Conservation (phyloP, 2,888 invertebrate species). For the Lobophora halterata region DNA sequence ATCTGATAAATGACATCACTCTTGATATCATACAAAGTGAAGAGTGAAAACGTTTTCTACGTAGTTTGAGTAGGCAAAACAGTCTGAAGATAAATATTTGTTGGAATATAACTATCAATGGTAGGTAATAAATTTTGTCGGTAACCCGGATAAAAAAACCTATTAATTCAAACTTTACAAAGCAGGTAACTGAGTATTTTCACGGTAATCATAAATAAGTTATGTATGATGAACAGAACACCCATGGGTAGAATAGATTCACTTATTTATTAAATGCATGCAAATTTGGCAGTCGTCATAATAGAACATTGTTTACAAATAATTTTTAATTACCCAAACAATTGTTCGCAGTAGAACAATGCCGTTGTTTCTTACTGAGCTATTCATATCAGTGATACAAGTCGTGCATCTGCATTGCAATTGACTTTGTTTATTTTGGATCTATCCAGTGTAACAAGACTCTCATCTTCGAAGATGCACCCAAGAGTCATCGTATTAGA, state of each 20-base stretch:
- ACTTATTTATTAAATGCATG: too few species aligned
- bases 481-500: slow-evolving; percentile 29
- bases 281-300: too few species aligned
- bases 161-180: too few species aligned
- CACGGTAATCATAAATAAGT: too few species aligned
- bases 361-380: slow-evolving; percentile 42
- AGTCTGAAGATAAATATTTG: too few species aligned
- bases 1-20: slow-evolving; percentile 37
- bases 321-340: slow-evolving; percentile 31
- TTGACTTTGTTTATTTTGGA: slow-evolving; percentile 69
- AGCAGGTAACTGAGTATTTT: too few species aligned
- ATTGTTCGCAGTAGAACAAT: slow-evolving; percentile 40
- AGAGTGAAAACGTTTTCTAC: background rate
- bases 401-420: slow-evolving; percentile 58
- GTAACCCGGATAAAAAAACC: too few species aligned
- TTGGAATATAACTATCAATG: too few species aligned
- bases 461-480: slow-evolving; percentile 24
- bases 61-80: too few species aligned
- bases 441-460: slow-evolving; percentile 48
- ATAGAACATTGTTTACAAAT: slow-evolving; percentile 23
- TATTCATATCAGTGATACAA: slow-evolving; percentile 36
- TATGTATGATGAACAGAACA: too few species aligned
- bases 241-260: too few species aligned
- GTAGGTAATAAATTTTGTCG: too few species aligned
- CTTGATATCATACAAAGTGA: slow-evolving; percentile 2